Evolutionary conservation across 2,113 vertebrate species (phyloP), one percentile per base, ranked within the genome.

Genomic region (Hucho hucho): DNA sequence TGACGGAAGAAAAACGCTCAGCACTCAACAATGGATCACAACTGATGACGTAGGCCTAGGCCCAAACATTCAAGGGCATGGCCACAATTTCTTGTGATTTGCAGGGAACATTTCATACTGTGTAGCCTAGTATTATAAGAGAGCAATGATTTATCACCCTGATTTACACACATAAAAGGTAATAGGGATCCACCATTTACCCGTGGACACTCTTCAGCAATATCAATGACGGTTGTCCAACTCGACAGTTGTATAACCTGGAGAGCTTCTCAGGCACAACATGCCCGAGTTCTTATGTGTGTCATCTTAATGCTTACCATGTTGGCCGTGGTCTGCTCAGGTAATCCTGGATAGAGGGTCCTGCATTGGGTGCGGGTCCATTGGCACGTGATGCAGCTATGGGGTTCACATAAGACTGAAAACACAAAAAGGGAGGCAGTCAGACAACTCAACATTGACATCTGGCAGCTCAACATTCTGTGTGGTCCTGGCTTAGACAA

Each of bases 341-440:
- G 86, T 99, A 99, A 90, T 99, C 97, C 82, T 99, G 97, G 84
- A 99, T 99, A 13, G 95, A 95, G 75, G 98, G 96, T 66, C 98
- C 97, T 0, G 95, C 91, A 77, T 91, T 94, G 59, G 93, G 93
- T 47, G 92, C 74, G 46, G 98, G 96, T 74, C 98, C 98, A 78
- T 94, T 94, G 58, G 98, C 94, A 89, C 98, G 92, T 80, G 97
- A 95, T 91, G 97, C 97, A 75, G 98, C 98, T 84, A 99, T 98
- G 24, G 98, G 98, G 90, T 99, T 99, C 92, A 99, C 94, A 77
- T 99, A 99, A 37, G 98, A 95, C 98, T 99, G 81, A 26, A 92
- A 91, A 85, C 65, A 75, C 73, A 25, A 7, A 86, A 11, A 43
- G 37, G 37, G 37, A 75, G 16, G 32, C 32, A 28, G 67, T 16